These are phyloP conservation scores for Semibalanus balanoides DNA, from an alignment of 1,140 invertebrate genomes.

Conservation along the genomic window DNA sequence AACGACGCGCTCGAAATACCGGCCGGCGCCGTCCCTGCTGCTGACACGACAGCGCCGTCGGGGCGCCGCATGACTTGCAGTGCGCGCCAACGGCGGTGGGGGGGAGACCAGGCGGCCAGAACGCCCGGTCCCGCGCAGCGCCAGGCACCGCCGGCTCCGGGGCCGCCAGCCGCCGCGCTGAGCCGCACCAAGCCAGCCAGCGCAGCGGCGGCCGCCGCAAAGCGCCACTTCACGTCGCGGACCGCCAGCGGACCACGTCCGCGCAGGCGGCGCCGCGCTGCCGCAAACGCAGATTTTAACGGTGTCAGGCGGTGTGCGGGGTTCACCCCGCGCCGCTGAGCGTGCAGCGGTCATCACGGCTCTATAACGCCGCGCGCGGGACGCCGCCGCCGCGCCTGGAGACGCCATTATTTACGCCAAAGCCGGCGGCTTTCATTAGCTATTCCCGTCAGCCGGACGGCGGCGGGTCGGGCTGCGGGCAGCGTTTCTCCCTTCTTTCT, in stretches of 20 bases:
- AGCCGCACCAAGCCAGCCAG: no score
- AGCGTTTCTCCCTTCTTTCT: background rate
- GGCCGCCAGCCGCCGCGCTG: no score
- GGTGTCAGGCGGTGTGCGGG: background rate
- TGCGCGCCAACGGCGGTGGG: no score
- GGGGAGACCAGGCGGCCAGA: no score
- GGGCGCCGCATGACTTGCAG: background rate
- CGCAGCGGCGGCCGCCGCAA: no score
- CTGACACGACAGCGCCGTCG: no score
- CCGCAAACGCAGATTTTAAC: background rate
- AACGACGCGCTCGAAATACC: background rate
- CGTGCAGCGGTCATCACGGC: background rate
- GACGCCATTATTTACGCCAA: constrained; percentile 3
- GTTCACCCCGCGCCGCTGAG: no score
- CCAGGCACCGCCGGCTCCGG: background rate
- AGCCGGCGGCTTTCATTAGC: background rate
- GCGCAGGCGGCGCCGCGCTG: background rate
- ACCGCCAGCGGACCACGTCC: background rate
- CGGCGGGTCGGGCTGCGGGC: background rate
- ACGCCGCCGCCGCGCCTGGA: background rate
- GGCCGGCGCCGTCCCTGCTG: no score
- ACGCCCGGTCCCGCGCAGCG: no score
- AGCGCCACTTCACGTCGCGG: background rate
- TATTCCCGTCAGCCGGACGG: background rate
- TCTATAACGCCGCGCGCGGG: background rate